Evolutionary conservation across 2,113 vertebrate species (phyloP).

Genomic region (Lipotes vexillifer): DNA sequence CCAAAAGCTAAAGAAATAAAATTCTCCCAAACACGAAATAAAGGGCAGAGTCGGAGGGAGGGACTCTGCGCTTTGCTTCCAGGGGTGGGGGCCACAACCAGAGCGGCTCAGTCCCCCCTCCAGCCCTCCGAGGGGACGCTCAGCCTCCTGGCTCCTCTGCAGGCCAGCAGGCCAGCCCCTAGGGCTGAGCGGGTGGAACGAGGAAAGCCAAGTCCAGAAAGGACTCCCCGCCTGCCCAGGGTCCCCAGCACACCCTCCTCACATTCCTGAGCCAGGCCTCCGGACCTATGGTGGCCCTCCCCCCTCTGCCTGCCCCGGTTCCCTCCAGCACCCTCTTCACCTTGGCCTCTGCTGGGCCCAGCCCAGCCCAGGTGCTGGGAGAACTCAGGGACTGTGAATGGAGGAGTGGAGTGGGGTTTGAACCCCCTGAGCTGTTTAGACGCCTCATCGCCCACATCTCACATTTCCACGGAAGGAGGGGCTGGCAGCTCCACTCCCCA

Average conservation of each 20-base stretch:
- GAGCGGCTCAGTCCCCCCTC: no score
- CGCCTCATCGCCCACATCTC: background rate
- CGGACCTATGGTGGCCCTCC: fast-evolving
- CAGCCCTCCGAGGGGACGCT: background rate
- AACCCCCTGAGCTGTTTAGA: background rate
- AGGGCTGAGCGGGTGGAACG: fast-evolving
- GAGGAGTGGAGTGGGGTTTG: background rate
- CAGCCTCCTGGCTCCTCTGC: background rate
- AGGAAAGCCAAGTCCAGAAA: background rate
- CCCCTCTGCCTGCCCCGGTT: background rate
- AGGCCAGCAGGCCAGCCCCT: background rate
- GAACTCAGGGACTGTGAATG: background rate
- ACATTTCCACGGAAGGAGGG: background rate
- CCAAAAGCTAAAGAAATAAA: background rate
- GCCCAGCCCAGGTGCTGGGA: background rate
- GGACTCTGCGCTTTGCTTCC: background rate
- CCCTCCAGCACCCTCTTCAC: background rate
- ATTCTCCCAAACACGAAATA: background rate
- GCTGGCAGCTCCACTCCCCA: background rate
- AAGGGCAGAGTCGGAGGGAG: background rate
- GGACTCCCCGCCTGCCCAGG: background rate
- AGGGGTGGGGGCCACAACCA: fast-evolving
- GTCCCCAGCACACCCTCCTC: background rate
- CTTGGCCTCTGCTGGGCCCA: background rate
- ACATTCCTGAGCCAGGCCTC: background rate